phyloP scores from a whole-genome alignment of 2,797 vertebrate genomes.

The Limnodromus scolopaceus region DNA sequence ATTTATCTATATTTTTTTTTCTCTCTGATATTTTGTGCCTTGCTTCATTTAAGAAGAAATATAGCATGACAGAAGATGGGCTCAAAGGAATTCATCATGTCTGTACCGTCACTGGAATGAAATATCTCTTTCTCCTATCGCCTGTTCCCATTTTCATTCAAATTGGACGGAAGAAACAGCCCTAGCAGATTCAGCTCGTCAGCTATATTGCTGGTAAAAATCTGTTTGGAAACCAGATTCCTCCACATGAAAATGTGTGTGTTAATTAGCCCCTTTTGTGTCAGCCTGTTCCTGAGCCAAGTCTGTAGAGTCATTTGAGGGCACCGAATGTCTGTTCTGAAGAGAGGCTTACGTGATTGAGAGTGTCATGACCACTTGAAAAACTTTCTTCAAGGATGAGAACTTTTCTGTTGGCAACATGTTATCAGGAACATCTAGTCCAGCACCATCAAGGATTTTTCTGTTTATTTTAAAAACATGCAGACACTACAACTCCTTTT shows the following conservation, averaged over 20 bases:
- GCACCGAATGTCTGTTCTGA: conserved; percentile 61
- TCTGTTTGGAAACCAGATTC: conserved; percentile 67
- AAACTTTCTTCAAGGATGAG: conserved; percentile 70
- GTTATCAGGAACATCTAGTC: conserved; percentile 71
- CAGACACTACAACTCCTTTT: conserved; percentile 49
- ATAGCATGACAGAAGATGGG: not conserved
- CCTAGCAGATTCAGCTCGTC: conserved; percentile 60
- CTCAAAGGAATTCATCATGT: conserved; percentile 36
- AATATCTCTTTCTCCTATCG: conserved; percentile 26
- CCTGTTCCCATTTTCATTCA: conserved; percentile 62
- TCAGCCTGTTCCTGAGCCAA: conserved; percentile 62
- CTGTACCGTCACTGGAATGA: not conserved
- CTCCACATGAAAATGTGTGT: conserved; percentile 68
- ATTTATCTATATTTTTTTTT: not conserved
- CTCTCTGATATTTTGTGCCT: not conserved
- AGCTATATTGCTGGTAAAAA: conserved; percentile 70
- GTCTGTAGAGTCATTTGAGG: conserved; percentile 62
- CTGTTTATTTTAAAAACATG: conserved; percentile 71
- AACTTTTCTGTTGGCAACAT: conserved; percentile 66
- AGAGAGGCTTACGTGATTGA: conserved; percentile 38
- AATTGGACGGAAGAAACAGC: conserved; percentile 48
- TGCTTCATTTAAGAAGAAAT: conserved; percentile 1
- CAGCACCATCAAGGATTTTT: conserved; percentile 66
- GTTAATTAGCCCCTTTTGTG: conserved; percentile 69
- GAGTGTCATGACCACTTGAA: conserved; percentile 70